Evolutionary conservation across 2,113 vertebrate genomes (phyloP).

Genomic region (Chionodraco myersi): DNA sequence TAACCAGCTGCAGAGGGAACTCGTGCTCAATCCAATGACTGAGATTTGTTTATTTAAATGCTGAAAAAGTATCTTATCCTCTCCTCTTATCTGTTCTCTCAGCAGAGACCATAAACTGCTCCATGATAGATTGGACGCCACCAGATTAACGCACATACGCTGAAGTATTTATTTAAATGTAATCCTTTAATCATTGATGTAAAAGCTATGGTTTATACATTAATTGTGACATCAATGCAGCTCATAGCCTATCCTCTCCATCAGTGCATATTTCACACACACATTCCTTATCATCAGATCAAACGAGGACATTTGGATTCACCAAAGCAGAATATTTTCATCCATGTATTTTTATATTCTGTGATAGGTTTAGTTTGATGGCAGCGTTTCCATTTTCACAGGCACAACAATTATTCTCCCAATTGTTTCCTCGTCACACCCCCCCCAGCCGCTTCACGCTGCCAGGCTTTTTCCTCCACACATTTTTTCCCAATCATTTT

Average conservation of each 20-base stretch:
- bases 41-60: slow-evolving; percentile 32
- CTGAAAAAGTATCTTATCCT: slow-evolving; percentile 11
- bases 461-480: slow-evolving; percentile 28
- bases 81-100: slow-evolving; percentile 6
- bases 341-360: slow-evolving; percentile 8
- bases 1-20: slow-evolving; percentile 3
- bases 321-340: slow-evolving; percentile 1
- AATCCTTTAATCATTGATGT: slow-evolving; percentile 61
- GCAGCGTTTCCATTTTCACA: slow-evolving; percentile 10
- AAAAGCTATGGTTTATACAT: slow-evolving; percentile 40
- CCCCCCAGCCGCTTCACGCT: slow-evolving; percentile 8
- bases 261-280: neutral
- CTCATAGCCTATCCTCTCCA: slow-evolving; percentile 3
- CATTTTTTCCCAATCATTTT: slow-evolving; percentile 43
- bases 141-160: slow-evolving; percentile 40
- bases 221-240: slow-evolving; percentile 15
- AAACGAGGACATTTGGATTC: slow-evolving; percentile 5
- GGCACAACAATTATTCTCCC: slow-evolving; percentile 20
- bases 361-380: neutral
- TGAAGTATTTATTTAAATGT: slow-evolving; percentile 15
- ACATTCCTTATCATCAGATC: slow-evolving; percentile 28
- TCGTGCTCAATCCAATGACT: neutral
- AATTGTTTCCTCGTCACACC: slow-evolving; percentile 39
- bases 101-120: slow-evolving; percentile 27
- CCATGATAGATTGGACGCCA: slow-evolving; percentile 7